Evolutionary conservation across 1,140 invertebrate genomes (phyloP).

Genomic region (Plectrocnemia conspersa): DNA sequence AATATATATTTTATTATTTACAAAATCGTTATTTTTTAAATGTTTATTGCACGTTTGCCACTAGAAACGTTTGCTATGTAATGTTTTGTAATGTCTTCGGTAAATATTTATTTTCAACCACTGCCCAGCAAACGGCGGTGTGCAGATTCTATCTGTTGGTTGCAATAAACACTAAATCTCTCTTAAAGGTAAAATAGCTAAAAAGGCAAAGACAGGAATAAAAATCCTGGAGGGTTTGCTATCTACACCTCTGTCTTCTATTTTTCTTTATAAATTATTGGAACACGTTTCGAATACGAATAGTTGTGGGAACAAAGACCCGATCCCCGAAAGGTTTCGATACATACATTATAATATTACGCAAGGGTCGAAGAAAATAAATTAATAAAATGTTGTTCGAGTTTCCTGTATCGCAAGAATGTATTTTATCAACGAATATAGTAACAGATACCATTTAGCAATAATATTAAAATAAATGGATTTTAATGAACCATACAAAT

Average conservation of each 20-base stretch:
- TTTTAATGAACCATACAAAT: too few species aligned
- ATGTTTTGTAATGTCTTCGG: background rate
- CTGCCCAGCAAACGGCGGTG: conserved; percentile 6
- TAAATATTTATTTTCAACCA: conserved; percentile 20
- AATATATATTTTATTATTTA: too few species aligned
- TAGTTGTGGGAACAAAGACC: conserved; percentile 6
- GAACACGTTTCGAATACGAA: conserved; percentile 12
- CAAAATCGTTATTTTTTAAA: too few species aligned
- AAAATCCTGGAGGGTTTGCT: conserved; percentile 26
- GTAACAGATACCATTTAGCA: too few species aligned
- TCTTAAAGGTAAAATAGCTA: conserved; percentile 29
- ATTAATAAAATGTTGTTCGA: too few species aligned
- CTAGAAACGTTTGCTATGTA: background rate
- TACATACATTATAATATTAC: too few species aligned
- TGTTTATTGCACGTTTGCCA: too few species aligned
- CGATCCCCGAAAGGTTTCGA: too few species aligned
- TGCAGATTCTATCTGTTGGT: conserved; percentile 26
- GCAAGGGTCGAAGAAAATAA: too few species aligned
- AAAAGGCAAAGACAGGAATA: conserved; percentile 27
- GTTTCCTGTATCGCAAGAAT: too few species aligned
- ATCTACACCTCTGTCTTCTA: conserved; percentile 22
- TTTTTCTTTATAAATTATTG: conserved; percentile 28
- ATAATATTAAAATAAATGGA: too few species aligned
- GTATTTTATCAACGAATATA: too few species aligned
- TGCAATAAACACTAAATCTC: conserved; percentile 32